Evolutionary conservation across 2,888 invertebrate species (phyloP).

Genomic region (Candidula unifasciata): DNA sequence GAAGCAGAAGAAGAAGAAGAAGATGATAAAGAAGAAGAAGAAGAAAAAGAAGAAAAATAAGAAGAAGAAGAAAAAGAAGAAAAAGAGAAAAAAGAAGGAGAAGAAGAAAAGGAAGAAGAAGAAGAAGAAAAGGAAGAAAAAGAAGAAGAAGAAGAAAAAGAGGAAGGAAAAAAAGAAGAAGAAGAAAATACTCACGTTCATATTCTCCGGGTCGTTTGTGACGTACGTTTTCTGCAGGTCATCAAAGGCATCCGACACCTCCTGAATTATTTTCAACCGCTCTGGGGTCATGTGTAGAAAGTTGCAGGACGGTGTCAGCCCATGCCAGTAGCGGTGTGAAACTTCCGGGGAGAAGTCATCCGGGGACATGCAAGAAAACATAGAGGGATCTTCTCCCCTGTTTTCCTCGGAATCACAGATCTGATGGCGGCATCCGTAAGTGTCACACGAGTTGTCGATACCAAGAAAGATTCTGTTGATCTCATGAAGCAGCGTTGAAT

Average conservation of each 20-base stretch:
- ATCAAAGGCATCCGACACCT: conserved; percentile 41
- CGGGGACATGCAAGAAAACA: conserved; percentile 17
- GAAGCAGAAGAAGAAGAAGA: not conserved
- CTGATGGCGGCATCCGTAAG: conserved; percentile 29
- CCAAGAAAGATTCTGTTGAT: conserved; percentile 52
- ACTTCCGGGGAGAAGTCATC: conserved; percentile 38
- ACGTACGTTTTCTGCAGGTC: conserved; percentile 40
- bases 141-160: conserved; percentile 23
- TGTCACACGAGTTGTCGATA: conserved; percentile 52
- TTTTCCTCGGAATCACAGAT: not conserved
- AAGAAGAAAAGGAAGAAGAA: conserved; percentile 72
- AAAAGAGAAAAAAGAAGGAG: conserved; percentile 65
- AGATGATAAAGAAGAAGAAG: not conserved
- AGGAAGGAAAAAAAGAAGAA: conserved; percentile 24
- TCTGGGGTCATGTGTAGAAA: conserved; percentile 21
- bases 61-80: conserved; percentile 77
- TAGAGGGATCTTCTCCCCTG: not conserved
- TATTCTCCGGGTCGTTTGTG: conserved; percentile 16
- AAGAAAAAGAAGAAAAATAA: conserved; percentile 63
- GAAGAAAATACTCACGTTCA: conserved; percentile 35
- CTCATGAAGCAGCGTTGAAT: conserved; percentile 42
- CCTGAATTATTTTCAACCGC: conserved; percentile 39
- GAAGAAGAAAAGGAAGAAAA: conserved; percentile 22
- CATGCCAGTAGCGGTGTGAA: conserved; percentile 52
- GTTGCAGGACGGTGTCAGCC: not conserved